A percentile compares a stretch with the other conserved stretches of the same genome.
Conservation (phyloP, 1,140 invertebrate genomes). For the Augochlora pura region DNA sequence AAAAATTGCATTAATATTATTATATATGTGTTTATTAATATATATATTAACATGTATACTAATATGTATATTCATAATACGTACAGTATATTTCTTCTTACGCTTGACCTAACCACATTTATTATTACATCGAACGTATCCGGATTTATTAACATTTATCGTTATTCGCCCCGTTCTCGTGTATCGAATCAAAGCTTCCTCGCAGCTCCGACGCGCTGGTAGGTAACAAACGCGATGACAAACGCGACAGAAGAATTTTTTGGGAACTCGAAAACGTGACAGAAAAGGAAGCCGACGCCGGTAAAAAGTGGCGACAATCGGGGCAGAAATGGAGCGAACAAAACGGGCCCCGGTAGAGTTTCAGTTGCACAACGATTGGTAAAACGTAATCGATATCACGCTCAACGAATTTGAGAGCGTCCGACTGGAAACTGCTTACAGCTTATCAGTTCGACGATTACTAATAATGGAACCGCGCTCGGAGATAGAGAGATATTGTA, state of each 20-base stretch:
- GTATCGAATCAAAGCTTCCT: too few species aligned
- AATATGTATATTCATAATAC: too few species aligned
- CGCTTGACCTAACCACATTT: too few species aligned
- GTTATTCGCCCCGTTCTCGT: too few species aligned
- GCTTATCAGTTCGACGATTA: conserved; percentile 46
- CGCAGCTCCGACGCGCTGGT: too few species aligned
- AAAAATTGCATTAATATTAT: too few species aligned
- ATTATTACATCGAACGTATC: too few species aligned
- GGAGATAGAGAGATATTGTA: conserved; percentile 20
- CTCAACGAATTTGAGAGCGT: conserved; percentile 27
- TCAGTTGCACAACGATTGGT: conserved; percentile 30
- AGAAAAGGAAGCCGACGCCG: not conserved
- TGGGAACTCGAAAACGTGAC: not conserved
- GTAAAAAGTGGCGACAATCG: not conserved
- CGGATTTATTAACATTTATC: too few species aligned
- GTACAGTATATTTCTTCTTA: too few species aligned
- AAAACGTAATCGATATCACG: conserved; percentile 44
- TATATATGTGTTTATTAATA: too few species aligned
- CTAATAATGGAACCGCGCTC: conserved; percentile 30
- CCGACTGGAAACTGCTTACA: conserved; percentile 42
- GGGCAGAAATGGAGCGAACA: not conserved
- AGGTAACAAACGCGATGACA: not conserved
- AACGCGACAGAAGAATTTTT: not conserved
- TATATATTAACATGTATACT: too few species aligned
- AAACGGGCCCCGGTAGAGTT: not conserved